Evolutionary conservation across 1,140 invertebrate species (phyloP).

Genomic region (Halictus rubicundus): DNA sequence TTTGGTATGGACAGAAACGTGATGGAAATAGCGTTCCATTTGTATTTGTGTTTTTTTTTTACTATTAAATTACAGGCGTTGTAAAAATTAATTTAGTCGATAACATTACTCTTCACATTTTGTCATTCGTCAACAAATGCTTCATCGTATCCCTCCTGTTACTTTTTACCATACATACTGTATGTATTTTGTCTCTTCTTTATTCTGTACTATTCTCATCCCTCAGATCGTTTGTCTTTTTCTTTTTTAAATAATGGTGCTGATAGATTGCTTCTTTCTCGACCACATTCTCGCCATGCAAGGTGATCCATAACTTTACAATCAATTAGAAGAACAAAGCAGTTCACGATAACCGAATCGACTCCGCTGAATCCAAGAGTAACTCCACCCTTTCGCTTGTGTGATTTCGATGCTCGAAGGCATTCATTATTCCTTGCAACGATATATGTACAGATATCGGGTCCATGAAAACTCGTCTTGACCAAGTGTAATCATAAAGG

Average conservation of each 20-base stretch:
- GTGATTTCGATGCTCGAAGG: constrained; percentile 4
- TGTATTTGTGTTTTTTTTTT: constrained; percentile 13
- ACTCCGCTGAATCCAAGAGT: constrained; percentile 28
- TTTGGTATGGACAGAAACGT: constrained; percentile 37
- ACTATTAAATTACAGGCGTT: constrained; percentile 27
- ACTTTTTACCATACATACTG: constrained; percentile 13
- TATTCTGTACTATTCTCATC: background rate
- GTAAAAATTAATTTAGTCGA: constrained; percentile 52
- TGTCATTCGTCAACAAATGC: constrained; percentile 42
- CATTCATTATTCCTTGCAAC: background rate
- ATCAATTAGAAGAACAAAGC: constrained; percentile 30
- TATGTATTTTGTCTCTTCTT: background rate
- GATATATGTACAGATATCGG: constrained; percentile 32
- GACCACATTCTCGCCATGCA: constrained; percentile 7
- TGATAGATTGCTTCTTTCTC: constrained; percentile 11
- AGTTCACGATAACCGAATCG: constrained; percentile 27
- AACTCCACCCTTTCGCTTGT: constrained; percentile 13
- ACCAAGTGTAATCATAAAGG: constrained; percentile 60
- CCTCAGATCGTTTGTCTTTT: constrained; percentile 8
- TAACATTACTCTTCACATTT: constrained; percentile 36
- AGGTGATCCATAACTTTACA: constrained; percentile 15
- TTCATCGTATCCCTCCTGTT: constrained; percentile 14
- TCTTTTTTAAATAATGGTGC: constrained; percentile 10
- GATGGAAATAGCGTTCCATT: constrained; percentile 12
- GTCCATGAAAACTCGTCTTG: constrained; percentile 46